These are phyloP conservation scores for Dicranocentrus wangi DNA, from an alignment of 2,888 invertebrate genomes.

Conservation along the genomic window DNA sequence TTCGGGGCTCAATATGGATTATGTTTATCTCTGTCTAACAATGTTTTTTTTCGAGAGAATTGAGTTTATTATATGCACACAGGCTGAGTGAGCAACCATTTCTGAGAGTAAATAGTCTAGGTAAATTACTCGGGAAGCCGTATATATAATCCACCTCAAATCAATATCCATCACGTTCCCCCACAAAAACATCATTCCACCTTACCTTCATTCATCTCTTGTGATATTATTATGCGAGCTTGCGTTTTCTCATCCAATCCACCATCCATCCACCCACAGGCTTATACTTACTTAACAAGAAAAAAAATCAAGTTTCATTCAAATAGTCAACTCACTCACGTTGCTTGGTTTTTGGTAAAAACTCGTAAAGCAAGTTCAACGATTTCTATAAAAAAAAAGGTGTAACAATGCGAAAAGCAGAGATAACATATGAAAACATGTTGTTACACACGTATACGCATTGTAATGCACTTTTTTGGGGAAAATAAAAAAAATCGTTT, in stretches of 20 bases:
- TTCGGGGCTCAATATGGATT: too few species aligned
- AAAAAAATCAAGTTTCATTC: slow-evolving; percentile 11
- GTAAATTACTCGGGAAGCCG: too few species aligned
- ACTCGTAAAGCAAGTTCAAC: not conserved
- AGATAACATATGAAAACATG: not conserved
- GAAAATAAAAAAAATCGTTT: too few species aligned
- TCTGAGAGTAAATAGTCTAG: too few species aligned
- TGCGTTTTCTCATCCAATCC: too few species aligned
- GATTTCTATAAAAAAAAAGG: not conserved
- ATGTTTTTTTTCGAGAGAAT: too few species aligned
- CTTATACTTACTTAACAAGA: not conserved
- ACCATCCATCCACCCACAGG: slow-evolving; percentile 7
- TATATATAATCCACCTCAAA: too few species aligned
- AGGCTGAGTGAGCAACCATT: too few species aligned
- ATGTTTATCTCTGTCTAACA: too few species aligned
- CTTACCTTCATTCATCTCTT: too few species aligned
- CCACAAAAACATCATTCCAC: slow-evolving; percentile 3
- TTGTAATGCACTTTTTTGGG: not conserved
- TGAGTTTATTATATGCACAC: too few species aligned
- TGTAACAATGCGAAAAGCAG: slow-evolving; percentile 4
- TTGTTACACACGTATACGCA: not conserved
- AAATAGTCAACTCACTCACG: slow-evolving; percentile 5
- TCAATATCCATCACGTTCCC: slow-evolving; percentile 5
- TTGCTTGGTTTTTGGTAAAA: slow-evolving; percentile 3
- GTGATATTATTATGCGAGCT: not conserved